Conservation (phyloP, 2,888 invertebrate species). For the Hartigia nigra region DNA sequence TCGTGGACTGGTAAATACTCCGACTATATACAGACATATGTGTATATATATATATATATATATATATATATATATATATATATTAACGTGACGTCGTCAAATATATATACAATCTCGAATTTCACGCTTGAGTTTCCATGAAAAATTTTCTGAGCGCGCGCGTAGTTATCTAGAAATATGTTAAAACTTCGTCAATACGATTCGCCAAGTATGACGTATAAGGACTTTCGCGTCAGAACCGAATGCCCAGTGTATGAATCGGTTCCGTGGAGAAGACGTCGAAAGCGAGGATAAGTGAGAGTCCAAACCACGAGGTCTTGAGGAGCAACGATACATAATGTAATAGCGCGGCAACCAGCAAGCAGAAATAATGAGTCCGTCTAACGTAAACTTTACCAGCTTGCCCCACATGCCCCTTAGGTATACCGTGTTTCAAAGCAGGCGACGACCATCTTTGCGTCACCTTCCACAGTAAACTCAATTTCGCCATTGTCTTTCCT, state of each 20-base stretch:
- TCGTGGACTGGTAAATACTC: not conserved
- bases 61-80: conserved; percentile 1
- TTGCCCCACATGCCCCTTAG: not conserved
- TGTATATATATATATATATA: conserved; percentile 8
- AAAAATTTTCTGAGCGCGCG: not conserved
- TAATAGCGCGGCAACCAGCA: conserved; percentile 53
- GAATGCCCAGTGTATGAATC: conserved; percentile 27
- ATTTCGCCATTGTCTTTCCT: not conserved
- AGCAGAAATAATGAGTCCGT: conserved; percentile 61
- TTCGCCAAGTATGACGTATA: not conserved
- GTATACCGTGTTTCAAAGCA: not conserved
- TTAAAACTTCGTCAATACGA: not conserved
- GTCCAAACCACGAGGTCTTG: conserved; percentile 27
- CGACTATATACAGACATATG: not conserved
- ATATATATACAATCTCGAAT: too few species aligned
- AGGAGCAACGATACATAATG: conserved; percentile 48
- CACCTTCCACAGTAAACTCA: not conserved
- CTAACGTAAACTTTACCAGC: not conserved
- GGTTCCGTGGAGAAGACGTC: conserved; percentile 50
- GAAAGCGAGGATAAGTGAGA: conserved; percentile 57
- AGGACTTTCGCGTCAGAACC: not conserved
- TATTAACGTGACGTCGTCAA: not conserved
- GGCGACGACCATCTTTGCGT: not conserved
- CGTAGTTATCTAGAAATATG: not conserved
- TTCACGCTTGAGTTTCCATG: not conserved